These are phyloP conservation scores for Rhynchomys soricoides DNA, from an alignment of 2,113 vertebrate species.

Conservation along the genomic window DNA sequence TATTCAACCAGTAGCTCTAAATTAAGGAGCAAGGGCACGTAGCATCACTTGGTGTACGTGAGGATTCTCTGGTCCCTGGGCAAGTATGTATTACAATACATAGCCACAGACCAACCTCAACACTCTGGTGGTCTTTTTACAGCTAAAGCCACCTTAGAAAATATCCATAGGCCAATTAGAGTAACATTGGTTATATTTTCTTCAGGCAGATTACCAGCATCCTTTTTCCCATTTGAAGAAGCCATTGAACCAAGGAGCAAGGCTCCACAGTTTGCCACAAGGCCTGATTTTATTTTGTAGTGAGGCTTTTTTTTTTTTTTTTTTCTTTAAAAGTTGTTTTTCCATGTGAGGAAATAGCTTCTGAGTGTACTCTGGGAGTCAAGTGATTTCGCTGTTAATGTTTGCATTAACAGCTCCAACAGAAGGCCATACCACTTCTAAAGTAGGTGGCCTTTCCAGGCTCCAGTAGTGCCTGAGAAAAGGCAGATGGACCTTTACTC, in stretches of 20 bases:
- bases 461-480: background rate
- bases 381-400: constrained; percentile 64
- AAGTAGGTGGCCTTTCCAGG: constrained; percentile 37
- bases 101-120: too few species aligned
- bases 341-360: constrained; percentile 19
- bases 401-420: constrained; percentile 4
- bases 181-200: background rate
- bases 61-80: too few species aligned
- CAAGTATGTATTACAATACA: too few species aligned
- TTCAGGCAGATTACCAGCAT: background rate
- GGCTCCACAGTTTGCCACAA: background rate
- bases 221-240: background rate
- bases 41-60: too few species aligned
- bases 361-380: background rate
- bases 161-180: background rate
- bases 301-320: background rate
- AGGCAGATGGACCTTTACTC: background rate
- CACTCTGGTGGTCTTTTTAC: background rate
- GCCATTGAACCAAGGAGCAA: background rate
- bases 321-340: background rate
- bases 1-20: too few species aligned
- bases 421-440: constrained; percentile 45
- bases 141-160: background rate
- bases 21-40: too few species aligned
- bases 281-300: constrained; percentile 60